Evolutionary conservation across 2,888 invertebrate species (phyloP), one percentile per base, ranked within the genome.

Genomic region (Maniola hyperantus): DNA sequence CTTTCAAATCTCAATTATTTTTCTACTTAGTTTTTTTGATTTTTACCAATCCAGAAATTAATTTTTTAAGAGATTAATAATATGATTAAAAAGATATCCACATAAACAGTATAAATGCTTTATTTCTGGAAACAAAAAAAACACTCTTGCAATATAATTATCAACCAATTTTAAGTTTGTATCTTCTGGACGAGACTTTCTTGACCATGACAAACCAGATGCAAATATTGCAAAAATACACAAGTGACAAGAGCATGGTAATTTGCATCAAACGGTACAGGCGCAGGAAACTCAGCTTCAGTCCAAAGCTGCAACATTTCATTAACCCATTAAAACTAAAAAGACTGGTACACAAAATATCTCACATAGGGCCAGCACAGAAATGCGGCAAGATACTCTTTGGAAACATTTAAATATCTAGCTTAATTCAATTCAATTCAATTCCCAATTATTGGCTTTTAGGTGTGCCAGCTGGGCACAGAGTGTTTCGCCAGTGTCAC

Each of bases 171-270:
- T 79, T 83, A 70, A 90, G 85, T 70, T 75, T 81, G 73, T 89
- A 90, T 50, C 77, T 78, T 75, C 79, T 85, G 78, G 88, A 83
- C 77, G 82, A 81, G 18, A 78, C 72, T 78, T 83, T 90, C 76
- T 84, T 90, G 64, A 80, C 82, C 83, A 89, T 89, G 74, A 90
- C 76, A 74, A 87, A 91, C 91, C 91, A 91, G 63, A 91, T 77
- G 72, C 87, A 85, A 46, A 89, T 79, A 71, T 91, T 91, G 80
- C 88, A 90, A 81, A 90, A 91, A 78, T 89, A 91, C 50, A 89
- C 82, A 60, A 91, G 79, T 6, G 84, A 81, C 62, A 91, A 78
- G 65, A 91, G 79, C 86, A 91, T 91, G n/a, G 85, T 84, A n/a
- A 90, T 79, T 76, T 91, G 90, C 82, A 85, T 85, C 72, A 91